A percentile compares a stretch with the other conserved stretches of the same genome.
These are phyloP conservation scores for Heliconius melpomene DNA, from an alignment of 1,140 invertebrate genomes.

Conservation along the genomic window DNA sequence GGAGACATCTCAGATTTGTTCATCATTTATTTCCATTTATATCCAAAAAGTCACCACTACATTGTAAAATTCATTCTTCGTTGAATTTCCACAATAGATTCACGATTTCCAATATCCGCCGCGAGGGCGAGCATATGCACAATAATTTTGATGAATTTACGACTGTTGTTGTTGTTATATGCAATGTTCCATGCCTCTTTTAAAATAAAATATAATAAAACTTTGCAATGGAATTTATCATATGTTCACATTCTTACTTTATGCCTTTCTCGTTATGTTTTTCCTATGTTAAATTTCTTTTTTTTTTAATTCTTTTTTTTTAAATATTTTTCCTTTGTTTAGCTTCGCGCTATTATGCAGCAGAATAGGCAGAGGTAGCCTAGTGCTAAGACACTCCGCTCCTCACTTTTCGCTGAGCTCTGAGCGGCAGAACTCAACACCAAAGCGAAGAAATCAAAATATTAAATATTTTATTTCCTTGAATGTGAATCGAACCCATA, in stretches of 20 bases:
- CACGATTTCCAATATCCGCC: constrained; percentile 9
- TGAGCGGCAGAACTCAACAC: too few relatives aligned
- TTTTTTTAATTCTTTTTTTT: too few relatives aligned
- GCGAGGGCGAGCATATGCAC: background rate
- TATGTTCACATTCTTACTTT: background rate
- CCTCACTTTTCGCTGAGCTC: too few relatives aligned
- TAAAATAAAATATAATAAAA: background rate
- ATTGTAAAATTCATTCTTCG: background rate
- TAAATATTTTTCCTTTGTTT: too few relatives aligned
- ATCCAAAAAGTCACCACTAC: background rate
- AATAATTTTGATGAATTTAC: constrained; percentile 13
- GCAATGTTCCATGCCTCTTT: background rate
- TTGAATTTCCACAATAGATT: background rate
- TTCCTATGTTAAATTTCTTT: too few relatives aligned
- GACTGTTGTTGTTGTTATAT: background rate
- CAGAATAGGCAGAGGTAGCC: too few relatives aligned
- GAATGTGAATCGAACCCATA: too few relatives aligned
- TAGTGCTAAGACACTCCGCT: too few relatives aligned
- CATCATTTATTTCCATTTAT: background rate
- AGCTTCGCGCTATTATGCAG: too few relatives aligned
- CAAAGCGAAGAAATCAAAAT: too few relatives aligned
- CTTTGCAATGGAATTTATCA: background rate
- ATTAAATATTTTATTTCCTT: too few relatives aligned
- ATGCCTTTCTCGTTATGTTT: too few relatives aligned
- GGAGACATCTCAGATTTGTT: background rate